A percentile compares a stretch with the other conserved stretches of the same genome.
Conservation (phyloP, 2,113 vertebrate genomes). For the Tyto alba region DNA sequence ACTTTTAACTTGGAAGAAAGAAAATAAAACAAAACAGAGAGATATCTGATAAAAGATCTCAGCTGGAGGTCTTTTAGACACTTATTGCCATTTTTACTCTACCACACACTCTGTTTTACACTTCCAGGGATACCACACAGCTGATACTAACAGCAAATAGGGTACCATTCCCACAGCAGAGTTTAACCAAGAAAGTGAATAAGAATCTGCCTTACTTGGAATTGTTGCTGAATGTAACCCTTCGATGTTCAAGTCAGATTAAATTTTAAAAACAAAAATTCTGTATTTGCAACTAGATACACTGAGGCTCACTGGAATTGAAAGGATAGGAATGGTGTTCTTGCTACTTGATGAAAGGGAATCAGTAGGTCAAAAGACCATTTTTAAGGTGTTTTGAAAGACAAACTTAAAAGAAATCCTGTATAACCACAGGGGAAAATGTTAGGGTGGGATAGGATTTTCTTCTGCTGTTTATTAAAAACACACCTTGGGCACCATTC, state of each 20-base stretch:
- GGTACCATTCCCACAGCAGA: not conserved
- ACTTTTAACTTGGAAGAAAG: not conserved
- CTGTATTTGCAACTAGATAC: not conserved
- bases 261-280: not conserved
- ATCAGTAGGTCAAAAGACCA: not conserved
- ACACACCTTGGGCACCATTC: conserved; percentile 20
- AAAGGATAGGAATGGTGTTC: not conserved
- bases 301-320: not conserved
- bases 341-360: conserved; percentile 9
- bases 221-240: not conserved
- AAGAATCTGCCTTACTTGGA: not conserved
- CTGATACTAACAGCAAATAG: not conserved
- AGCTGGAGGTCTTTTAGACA: not conserved
- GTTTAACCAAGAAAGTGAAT: not conserved
- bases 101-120: not conserved
- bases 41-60: not conserved
- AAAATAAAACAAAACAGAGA: not conserved
- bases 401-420: conserved; percentile 38
- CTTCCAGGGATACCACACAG: not conserved
- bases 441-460: conserved; percentile 8
- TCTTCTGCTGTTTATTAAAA: conserved; percentile 45
- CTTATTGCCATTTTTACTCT: not conserved
- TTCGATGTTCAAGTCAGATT: not conserved
- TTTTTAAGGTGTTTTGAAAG: conserved; percentile 34
- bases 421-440: conserved; percentile 23